phyloP scores from a whole-genome alignment of 1,140 invertebrate species.

The Leptopilina clavipes region DNA sequence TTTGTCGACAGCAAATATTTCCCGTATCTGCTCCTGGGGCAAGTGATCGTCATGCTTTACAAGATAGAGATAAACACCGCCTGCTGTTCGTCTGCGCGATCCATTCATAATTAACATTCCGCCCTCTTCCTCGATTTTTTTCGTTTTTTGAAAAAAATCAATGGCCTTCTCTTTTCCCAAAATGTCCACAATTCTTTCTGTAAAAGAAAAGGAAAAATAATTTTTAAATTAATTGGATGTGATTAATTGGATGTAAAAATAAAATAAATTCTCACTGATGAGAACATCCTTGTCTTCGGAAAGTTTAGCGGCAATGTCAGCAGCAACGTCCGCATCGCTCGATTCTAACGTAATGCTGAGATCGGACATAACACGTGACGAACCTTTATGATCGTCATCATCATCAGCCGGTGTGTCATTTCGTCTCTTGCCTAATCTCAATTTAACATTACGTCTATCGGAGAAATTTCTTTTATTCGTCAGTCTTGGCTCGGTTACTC shows the following conservation, averaged over 20 bases:
- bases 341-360: constrained; percentile 74
- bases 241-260: no score
- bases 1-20: constrained; percentile 84
- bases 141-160: constrained; percentile 85
- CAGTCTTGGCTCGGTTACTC: constrained; percentile 65
- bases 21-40: constrained; percentile 80
- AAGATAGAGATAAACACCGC: constrained; percentile 88
- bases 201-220: constrained; percentile 55
- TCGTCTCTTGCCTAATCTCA: constrained; percentile 76
- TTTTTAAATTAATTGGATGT: no score
- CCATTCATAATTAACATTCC: constrained; percentile 91
- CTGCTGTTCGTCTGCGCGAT: constrained; percentile 85
- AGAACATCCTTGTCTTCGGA: constrained; percentile 82
- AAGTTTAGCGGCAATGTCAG: constrained; percentile 82
- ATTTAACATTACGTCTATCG: constrained; percentile 78
- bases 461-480: constrained; percentile 77
- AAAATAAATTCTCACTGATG: constrained; percentile 74
- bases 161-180: constrained; percentile 84
- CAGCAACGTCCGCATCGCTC: constrained; percentile 77
- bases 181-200: constrained; percentile 83
- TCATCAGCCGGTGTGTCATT: constrained; percentile 67
- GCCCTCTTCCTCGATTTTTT: constrained; percentile 85
- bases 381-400: constrained; percentile 72
- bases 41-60: constrained; percentile 84
- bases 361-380: constrained; percentile 75